Conservation (phyloP, 2,888 invertebrate genomes). For the Pachycephus smyrnensis region DNA sequence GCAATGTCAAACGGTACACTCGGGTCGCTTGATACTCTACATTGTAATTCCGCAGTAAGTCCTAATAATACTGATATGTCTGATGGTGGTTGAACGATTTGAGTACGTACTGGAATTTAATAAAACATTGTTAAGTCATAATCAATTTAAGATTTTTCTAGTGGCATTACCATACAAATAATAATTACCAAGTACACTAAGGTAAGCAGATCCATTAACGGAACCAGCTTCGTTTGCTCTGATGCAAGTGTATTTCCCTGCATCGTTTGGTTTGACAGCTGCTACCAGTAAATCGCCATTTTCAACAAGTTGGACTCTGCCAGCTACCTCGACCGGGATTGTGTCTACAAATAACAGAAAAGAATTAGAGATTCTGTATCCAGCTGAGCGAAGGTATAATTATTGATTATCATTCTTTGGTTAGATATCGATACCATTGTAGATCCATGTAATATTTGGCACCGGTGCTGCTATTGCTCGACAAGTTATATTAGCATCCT, state of each 20-base stretch:
- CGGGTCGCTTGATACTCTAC: conserved; percentile 93
- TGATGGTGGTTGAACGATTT: conserved; percentile 93
- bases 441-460: conserved; percentile 92
- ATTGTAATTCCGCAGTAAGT: conserved; percentile 92
- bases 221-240: conserved; percentile 91
- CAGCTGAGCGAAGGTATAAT: neutral
- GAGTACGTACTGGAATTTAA: conserved; percentile 81
- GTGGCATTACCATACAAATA: conserved; percentile 4
- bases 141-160: neutral
- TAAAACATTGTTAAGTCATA: neutral
- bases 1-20: conserved; percentile 87
- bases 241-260: conserved; percentile 90
- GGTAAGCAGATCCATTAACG: conserved; percentile 83
- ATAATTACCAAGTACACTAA: conserved; percentile 83
- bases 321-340: conserved; percentile 75
- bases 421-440: conserved; percentile 77
- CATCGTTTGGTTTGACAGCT: conserved; percentile 84
- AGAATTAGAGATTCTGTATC: conserved; percentile 8
- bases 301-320: conserved; percentile 86
- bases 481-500: conserved; percentile 90
- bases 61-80: conserved; percentile 93
- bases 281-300: conserved; percentile 90
- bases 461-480: conserved; percentile 90
- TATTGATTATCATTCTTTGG: conserved; percentile 24
- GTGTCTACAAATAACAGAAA: conserved; percentile 68